Conservation (phyloP, 2,888 invertebrate species). For the Drosophila barbarae region DNA sequence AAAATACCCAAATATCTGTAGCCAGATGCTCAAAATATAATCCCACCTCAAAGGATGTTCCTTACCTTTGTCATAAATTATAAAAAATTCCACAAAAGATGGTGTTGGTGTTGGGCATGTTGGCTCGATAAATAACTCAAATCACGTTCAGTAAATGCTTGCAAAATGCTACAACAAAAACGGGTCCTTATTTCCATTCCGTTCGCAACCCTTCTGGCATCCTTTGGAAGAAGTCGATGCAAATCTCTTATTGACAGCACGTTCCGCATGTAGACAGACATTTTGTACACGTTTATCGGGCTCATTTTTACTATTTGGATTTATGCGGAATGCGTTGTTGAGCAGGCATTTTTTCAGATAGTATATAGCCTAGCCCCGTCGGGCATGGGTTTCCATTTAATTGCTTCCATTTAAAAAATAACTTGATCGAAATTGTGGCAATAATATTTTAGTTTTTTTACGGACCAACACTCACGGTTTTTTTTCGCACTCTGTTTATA, state of each 20-base stretch:
- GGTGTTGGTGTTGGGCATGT: slow-evolving; percentile 24
- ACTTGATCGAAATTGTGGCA: slow-evolving; percentile 1
- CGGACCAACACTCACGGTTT: not conserved
- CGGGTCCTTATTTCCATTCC: slow-evolving; percentile 19
- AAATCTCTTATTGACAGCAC: slow-evolving; percentile 74
- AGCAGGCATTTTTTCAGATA: slow-evolving; percentile 18
- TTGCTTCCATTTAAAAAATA: slow-evolving; percentile 10
- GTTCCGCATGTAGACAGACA: slow-evolving; percentile 58
- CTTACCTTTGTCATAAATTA: slow-evolving; percentile 1
- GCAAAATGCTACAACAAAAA: slow-evolving; percentile 64
- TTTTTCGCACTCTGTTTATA: not conserved
- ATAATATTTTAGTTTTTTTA: not conserved
- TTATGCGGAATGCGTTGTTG: slow-evolving; percentile 8
- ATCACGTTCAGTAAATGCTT: slow-evolving; percentile 73
- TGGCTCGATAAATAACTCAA: slow-evolving; percentile 68
- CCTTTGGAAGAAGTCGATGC: slow-evolving; percentile 57
- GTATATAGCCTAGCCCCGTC: not conserved
- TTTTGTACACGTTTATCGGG: slow-evolving; percentile 54
- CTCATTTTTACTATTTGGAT: slow-evolving; percentile 9
- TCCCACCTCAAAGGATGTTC: not conserved
- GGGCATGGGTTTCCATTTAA: slow-evolving; percentile 3
- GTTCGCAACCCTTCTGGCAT: slow-evolving; percentile 27
- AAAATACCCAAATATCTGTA: not conserved
- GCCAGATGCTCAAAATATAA: not conserved
- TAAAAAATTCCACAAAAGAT: not conserved